Conservation (phyloP, 2,113 vertebrate species). For the Petrocephalus zakoni region DNA sequence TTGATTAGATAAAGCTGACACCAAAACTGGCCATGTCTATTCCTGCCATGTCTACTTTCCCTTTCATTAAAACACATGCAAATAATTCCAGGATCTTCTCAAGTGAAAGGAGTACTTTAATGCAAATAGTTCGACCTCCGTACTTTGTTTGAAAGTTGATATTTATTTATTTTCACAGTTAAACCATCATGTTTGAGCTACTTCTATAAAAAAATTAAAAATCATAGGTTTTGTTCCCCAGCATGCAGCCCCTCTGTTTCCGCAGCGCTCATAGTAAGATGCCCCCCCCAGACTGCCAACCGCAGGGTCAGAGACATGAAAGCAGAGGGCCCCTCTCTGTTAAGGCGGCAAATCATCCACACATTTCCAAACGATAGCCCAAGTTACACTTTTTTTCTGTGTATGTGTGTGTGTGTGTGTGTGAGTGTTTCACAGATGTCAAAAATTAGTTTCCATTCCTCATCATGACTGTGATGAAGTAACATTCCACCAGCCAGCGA, state of each 20-base stretch:
- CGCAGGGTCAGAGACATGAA: background rate
- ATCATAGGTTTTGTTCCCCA: background rate
- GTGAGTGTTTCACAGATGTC: conserved; percentile 63
- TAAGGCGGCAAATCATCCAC: conserved; percentile 62
- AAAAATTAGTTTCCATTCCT: conserved; percentile 35
- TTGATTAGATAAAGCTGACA: conserved; percentile 8
- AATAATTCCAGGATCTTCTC: background rate
- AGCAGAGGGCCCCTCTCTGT: conserved; percentile 52
- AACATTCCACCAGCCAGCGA: conserved; percentile 1
- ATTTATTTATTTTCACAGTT: background rate
- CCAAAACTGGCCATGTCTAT: background rate
- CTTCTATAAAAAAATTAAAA: background rate
- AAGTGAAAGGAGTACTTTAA: background rate
- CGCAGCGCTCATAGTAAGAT: background rate
- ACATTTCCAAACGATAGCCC: conserved; percentile 60
- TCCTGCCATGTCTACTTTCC: conserved; percentile 3
- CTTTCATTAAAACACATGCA: background rate
- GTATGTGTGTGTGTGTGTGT: conserved; percentile 41
- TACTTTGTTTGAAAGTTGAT: background rate
- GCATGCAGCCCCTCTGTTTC: background rate
- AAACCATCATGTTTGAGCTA: background rate
- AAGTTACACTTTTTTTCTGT: conserved; percentile 13
- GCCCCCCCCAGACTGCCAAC: background rate
- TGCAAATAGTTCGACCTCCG: background rate
- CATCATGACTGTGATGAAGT: conserved; percentile 42